These are phyloP conservation scores for Periophthalmodon schlosseri DNA, from an alignment of 2,113 vertebrate species.

Conservation along the genomic window DNA sequence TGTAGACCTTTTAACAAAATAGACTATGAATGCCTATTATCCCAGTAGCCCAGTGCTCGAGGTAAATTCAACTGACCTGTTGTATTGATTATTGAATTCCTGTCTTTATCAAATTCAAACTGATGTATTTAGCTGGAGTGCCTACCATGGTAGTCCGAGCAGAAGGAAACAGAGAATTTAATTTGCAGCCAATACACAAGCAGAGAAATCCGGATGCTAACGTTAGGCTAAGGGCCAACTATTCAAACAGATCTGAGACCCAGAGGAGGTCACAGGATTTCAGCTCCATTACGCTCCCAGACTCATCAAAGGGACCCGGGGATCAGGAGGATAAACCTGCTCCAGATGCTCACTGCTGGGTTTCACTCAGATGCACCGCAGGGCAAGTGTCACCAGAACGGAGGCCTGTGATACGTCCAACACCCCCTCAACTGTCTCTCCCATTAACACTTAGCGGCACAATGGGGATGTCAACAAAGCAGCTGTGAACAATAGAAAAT, in stretches of 20 bases:
- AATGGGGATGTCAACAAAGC: conserved; percentile 35
- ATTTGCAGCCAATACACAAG: conserved; percentile 39
- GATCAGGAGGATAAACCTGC: conserved; percentile 59
- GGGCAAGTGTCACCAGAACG: conserved; percentile 50
- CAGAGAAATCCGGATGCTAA: conserved; percentile 60
- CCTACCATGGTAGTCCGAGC: conserved; percentile 21
- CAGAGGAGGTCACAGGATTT: conserved; percentile 62
- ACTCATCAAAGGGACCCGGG: conserved; percentile 69
- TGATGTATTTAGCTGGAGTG: conserved; percentile 12
- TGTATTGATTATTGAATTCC: too few relatives aligned
- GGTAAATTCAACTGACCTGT: neutral
- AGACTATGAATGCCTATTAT: neutral
- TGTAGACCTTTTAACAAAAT: too few relatives aligned
- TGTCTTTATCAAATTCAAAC: neutral
- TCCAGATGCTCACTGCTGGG: conserved; percentile 70
- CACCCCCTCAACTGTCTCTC: conserved; percentile 20
- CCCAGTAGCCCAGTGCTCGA: neutral
- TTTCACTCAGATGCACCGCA: conserved; percentile 59
- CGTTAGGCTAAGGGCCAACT: conserved; percentile 42
- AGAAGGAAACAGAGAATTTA: conserved; percentile 32
- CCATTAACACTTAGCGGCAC: conserved; percentile 23
- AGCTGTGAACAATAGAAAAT: conserved; percentile 40
- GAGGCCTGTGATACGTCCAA: conserved; percentile 30
- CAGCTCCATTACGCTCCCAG: conserved; percentile 60
- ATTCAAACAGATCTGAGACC: conserved; percentile 50